phyloP scores from a whole-genome alignment of 2,113 vertebrate species.

The Sterna hirundo region DNA sequence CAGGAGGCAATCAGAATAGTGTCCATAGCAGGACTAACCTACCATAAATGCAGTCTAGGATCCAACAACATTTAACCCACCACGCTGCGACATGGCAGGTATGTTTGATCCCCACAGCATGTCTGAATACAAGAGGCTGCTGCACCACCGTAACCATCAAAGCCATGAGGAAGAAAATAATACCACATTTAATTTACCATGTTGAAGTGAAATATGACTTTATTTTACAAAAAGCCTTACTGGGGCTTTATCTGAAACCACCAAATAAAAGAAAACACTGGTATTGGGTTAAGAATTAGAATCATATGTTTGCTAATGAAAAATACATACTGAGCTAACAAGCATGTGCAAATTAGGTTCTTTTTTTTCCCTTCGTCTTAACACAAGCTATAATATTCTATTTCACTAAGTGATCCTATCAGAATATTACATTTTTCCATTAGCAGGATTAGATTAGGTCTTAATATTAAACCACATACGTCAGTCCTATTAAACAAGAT shows the following conservation, averaged over 20 bases:
- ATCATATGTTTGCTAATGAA: constrained; percentile 48
- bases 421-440: constrained; percentile 66
- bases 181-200: neutral
- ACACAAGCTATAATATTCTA: constrained; percentile 47
- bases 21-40: neutral
- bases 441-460: constrained; percentile 57
- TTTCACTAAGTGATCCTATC: constrained; percentile 49
- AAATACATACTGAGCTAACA: constrained; percentile 58
- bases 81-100: rapidly evolving
- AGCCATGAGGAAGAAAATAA: neutral
- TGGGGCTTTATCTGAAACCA: neutral
- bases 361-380: constrained; percentile 10
- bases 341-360: constrained; percentile 43
- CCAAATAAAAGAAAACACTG: constrained; percentile 33
- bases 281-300: constrained; percentile 48
- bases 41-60: neutral
- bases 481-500: constrained; percentile 46
- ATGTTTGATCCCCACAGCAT: rapidly evolving
- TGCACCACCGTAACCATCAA: neutral
- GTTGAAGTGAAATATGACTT: neutral
- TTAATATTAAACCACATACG: constrained; percentile 51
- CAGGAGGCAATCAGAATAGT: neutral
- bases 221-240: constrained; percentile 30
- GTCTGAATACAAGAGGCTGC: rapidly evolving
- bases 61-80: neutral